Base-by-base conservation (phyloP, 92 coral and sea anemone genomes). In the Plumapathes pennacea region DNA sequence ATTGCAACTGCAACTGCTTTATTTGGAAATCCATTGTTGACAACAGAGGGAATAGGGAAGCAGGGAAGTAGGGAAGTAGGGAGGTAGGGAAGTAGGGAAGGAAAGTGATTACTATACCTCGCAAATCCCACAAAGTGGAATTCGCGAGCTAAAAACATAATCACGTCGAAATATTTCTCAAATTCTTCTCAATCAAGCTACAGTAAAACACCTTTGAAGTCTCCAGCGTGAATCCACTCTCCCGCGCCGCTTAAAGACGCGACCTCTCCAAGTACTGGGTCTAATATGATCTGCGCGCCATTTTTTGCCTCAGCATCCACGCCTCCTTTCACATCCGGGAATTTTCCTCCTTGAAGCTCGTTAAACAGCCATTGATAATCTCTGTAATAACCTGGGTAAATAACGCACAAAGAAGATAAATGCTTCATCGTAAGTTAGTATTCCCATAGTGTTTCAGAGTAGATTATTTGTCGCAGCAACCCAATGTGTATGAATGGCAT, bases 321-420 rank as follows among this genome's bases (percentile, higher is more conserved):
- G 21, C 73, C 63, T 14, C 89, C 80, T 10, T 74, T 54, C 2
- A 24, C 36, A 50, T 79, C 86, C 19, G 51, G 54, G 21, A 76
- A 67, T 52, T 38, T 81, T 18, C 73, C 67, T 34, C 63, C 60
- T 11, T 64, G 44, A 13, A 51, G 66, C n/a, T 57, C 44, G 31
- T 73, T 69, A 11, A 82, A 47, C 7, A 54, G 86, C 95, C 95
- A 87, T 25, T 87, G 86, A 32, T 87, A 77, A 24, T 69, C 74
- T 24, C 95, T 80, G 38, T 87, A 83, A 50, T 82, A 82, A 66
- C 89, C 95, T 87, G n/a, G n/a, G n/a, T n/a, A n/a, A n/a, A n/a
- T n/a, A n/a, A n/a, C n/a, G n/a, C n/a, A 39, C 0, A 39, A 39
- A 6, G 10, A n/a, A n/a, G n/a, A n/a, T n/a, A n/a, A n/a, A n/a